Evolutionary conservation across 2,888 invertebrate species (phyloP).

Genomic region (Oligia fasciuncula): DNA sequence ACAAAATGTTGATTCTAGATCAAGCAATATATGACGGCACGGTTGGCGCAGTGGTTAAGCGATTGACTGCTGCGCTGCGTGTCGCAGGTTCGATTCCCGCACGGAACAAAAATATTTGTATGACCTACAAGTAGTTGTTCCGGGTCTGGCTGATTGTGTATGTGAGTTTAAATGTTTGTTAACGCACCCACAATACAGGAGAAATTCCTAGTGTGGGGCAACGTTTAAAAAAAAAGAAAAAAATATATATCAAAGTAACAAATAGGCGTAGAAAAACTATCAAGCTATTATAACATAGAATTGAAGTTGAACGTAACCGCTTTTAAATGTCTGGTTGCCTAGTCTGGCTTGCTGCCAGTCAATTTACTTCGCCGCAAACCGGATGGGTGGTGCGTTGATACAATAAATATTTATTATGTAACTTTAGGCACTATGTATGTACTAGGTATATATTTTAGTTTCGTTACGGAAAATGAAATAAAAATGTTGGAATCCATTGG

Average conservation of each 20-base stretch:
- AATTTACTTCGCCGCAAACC: constrained; percentile 38
- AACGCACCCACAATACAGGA: no score
- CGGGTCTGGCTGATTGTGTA: no score
- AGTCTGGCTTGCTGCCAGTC: constrained; percentile 50
- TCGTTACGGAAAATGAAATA: background rate
- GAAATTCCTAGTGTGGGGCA: no score
- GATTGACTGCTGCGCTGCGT: no score
- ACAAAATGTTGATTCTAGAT: background rate
- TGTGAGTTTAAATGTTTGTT: no score
- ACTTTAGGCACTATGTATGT: background rate
- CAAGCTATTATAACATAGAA: background rate
- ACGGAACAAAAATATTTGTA: no score
- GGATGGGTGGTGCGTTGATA: constrained; percentile 10
- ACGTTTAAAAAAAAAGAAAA: no score
- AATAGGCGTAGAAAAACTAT: background rate
- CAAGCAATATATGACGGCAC: no score
- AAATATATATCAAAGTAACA: background rate
- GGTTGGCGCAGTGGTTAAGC: no score
- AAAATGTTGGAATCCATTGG: background rate
- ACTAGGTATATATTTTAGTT: background rate
- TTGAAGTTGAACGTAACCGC: constrained; percentile 27
- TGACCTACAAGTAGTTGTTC: no score
- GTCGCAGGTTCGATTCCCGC: no score
- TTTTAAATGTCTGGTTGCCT: constrained; percentile 43
- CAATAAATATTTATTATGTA: constrained; percentile 14